Percentiles rank a stretch among this genome's conserved stretches.
Conservation (phyloP, 1,140 invertebrate species). For the Drosophila insularis region DNA sequence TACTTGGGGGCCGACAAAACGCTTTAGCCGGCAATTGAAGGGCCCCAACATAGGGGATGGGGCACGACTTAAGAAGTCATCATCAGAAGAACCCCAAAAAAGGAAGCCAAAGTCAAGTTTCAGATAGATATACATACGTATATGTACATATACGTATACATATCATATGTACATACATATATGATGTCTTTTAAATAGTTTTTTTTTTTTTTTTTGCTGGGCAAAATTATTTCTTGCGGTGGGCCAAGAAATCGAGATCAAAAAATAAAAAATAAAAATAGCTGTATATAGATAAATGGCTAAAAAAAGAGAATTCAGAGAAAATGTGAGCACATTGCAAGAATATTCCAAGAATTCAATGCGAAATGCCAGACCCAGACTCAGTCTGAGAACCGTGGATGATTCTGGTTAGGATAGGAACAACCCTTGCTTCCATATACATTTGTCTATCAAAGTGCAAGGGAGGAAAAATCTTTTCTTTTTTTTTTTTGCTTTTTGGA, state of each 20-base stretch:
- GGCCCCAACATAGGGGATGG: slow-evolving; percentile 4
- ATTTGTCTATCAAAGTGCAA: not conserved
- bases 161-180: not conserved
- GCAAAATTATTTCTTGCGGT: not conserved
- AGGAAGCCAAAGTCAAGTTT: not conserved
- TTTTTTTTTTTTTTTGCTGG: not conserved
- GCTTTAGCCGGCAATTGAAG: slow-evolving; percentile 31
- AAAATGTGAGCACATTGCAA: slow-evolving; percentile 67
- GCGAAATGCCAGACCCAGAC: slow-evolving; percentile 33
- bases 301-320: slow-evolving; percentile 39
- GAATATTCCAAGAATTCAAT: slow-evolving; percentile 68
- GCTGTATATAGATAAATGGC: slow-evolving; percentile 32
- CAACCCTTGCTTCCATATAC: slow-evolving; percentile 61
- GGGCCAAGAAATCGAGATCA: slow-evolving; percentile 27
- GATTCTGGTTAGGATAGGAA: not conserved
- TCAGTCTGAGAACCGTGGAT: slow-evolving; percentile 14
- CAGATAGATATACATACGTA: not conserved
- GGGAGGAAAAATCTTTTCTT: not conserved
- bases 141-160: not conserved
- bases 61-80: slow-evolving; percentile 7
- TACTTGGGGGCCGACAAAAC: slow-evolving; percentile 60
- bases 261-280: not conserved
- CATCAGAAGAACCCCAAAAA: slow-evolving; percentile 12
- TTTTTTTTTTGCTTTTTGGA: not conserved
- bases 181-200: slow-evolving; percentile 9